Percentiles rank a stretch among this genome's conserved stretches.
phyloP scores from a whole-genome alignment of 2,113 vertebrate genomes.

The Castor canadensis region DNA sequence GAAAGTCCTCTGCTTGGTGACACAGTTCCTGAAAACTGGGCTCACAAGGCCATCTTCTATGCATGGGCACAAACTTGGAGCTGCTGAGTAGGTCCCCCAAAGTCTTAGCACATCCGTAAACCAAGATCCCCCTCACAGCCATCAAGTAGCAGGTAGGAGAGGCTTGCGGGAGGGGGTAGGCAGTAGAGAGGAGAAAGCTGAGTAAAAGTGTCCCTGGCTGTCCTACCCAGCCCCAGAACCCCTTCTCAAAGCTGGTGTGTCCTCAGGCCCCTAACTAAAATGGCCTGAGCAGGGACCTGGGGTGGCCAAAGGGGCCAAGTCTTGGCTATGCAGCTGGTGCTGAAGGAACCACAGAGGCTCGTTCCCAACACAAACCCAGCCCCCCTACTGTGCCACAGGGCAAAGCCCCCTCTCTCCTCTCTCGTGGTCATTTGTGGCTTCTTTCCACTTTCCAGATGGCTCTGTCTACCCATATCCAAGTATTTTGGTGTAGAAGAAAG shows the following conservation, averaged over 20 bases:
- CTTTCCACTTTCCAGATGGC: background rate
- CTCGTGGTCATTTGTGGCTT: background rate
- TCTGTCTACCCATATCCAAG: background rate
- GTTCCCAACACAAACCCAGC: background rate
- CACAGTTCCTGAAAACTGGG: background rate
- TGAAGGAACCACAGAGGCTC: fast-evolving
- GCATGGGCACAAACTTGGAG: background rate
- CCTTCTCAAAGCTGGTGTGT: background rate
- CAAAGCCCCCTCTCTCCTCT: background rate
- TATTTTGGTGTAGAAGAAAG: background rate
- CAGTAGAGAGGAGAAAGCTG: background rate
- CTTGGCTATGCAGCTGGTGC: background rate
- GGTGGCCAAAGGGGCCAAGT: background rate
- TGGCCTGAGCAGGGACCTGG: background rate
- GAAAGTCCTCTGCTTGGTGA: background rate
- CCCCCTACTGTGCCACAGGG: fast-evolving
- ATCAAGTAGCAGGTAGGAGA: background rate
- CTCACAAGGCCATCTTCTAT: background rate
- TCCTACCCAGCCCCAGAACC: background rate
- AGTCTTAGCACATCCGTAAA: fast-evolving
- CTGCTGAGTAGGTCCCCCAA: background rate
- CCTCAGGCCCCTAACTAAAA: background rate
- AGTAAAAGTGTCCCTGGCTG: background rate
- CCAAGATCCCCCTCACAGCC: background rate
- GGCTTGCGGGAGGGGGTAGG: background rate